These are phyloP conservation scores for Porites australiensis DNA, from an alignment of 64 coral and sea anemone species.

Conservation along the genomic window DNA sequence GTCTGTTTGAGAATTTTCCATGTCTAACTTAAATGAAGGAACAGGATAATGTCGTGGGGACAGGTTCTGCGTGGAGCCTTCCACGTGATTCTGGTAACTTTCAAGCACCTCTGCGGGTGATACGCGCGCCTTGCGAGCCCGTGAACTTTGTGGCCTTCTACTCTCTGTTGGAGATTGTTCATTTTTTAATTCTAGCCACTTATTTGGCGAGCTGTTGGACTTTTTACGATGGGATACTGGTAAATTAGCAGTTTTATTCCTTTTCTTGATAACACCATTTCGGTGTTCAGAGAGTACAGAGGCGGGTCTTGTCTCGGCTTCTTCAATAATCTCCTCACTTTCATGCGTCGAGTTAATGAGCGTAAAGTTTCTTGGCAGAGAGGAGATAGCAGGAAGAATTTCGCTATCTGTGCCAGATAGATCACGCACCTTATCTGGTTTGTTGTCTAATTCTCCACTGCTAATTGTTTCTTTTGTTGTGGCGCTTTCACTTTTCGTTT, in stretches of 20 bases:
- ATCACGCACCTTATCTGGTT: not conserved
- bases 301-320: not conserved
- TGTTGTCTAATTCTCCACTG: not conserved
- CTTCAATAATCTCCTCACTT: conserved; percentile 51
- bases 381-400: not conserved
- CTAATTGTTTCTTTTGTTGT: conserved; percentile 11
- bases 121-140: not conserved
- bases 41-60: not conserved
- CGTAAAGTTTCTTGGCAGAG: conserved; percentile 21
- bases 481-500: conserved; percentile 7
- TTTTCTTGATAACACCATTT: conserved; percentile 3
- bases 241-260: too few relatives aligned
- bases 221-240: not conserved
- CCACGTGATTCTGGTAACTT: conserved; percentile 23
- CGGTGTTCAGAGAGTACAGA: conserved; percentile 27
- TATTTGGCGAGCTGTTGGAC: conserved; percentile 26
- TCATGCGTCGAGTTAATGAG: conserved; percentile 54
- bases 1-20: not conserved
- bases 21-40: conserved; percentile 6
- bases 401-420: not conserved
- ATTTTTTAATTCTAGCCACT: conserved; percentile 51
- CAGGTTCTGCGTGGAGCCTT: not conserved
- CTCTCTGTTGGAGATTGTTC: not conserved
- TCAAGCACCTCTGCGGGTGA: not conserved
- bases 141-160: conserved; percentile 24